Base-by-base conservation (phyloP, 2,797 vertebrate genomes). In the Coracias cyanogaster region DNA sequence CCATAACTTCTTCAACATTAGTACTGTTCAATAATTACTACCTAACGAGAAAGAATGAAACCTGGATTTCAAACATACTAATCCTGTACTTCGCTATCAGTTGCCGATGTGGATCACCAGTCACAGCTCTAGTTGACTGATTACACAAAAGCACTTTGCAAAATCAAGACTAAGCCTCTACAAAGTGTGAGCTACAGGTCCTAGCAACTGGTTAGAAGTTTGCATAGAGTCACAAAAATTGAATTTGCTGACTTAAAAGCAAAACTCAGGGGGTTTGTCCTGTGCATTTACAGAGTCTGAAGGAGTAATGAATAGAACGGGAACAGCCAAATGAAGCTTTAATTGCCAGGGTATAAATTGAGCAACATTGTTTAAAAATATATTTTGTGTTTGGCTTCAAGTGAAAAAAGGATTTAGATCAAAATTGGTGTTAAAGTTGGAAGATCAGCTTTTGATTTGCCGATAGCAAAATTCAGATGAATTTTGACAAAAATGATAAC, bases 71-170 rank as follows among this genome's bases (percentile, higher is more conserved):
- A 89, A 51, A 49, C 3, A 10, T 87, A 86, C 52, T 82, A 81
- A 18, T 29, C 58, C 71, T 33, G 25, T 78, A 80, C 51, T 78
- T 94, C 2, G 0, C 58, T 66, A 62, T 89, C 88, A 93, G 7
- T 55, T 87, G 74, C 72, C 93, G 95, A 95, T 94, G 86, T 55
- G 91, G 93, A 94, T 96, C 96, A 86, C 58, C 2, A 28, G 89
- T 89, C 93, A 91, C 89, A 90, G 85, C 67, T 90, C 81, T 92
- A 93, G 94, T 77, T 89, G 95, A 81, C 80, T 94, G 94, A 90
- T 90, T 92, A 83, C 54, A 82, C 83, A 90, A 94, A 96, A 94
- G 74, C 92, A 82, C 89, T 95, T 82, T 77, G 78, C 74, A 95
- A 96, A 96, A 94, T 67, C 84, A 80, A 52, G 74, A 69, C 72